Evolutionary conservation across 2,888 invertebrate genomes (phyloP).

Genomic region (Portevinia maculata): DNA sequence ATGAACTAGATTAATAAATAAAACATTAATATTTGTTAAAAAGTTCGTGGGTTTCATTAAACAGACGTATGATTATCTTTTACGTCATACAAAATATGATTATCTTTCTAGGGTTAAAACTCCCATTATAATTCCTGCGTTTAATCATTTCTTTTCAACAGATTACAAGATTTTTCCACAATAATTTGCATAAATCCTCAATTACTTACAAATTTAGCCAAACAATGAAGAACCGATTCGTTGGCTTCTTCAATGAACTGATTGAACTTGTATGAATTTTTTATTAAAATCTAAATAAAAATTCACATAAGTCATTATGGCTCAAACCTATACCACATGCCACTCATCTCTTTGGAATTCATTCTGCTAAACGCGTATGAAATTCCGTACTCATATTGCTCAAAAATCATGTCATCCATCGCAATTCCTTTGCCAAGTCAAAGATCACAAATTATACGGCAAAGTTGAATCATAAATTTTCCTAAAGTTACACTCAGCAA

Average conservation of each 20-base stretch:
- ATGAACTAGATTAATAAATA: too few species aligned
- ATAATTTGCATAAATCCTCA: not conserved
- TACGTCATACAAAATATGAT: too few species aligned
- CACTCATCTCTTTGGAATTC: not conserved
- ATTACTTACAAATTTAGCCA: not conserved
- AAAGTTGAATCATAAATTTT: slow-evolving; percentile 54
- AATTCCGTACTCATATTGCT: slow-evolving; percentile 36
- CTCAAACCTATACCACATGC: not conserved
- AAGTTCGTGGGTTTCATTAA: too few species aligned
- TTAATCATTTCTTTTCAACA: too few species aligned
- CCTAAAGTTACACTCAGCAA: slow-evolving; percentile 42
- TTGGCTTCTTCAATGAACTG: too few species aligned
- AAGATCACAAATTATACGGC: slow-evolving; percentile 61
- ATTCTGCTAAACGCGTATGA: not conserved
- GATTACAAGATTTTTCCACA: not conserved
- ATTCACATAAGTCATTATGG: not conserved
- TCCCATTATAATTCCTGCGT: too few species aligned
- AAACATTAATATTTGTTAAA: too few species aligned
- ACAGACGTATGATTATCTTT: too few species aligned
- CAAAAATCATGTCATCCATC: slow-evolving; percentile 48
- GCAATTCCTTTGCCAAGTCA: slow-evolving; percentile 35
- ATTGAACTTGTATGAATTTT: too few species aligned
- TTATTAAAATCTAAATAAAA: too few species aligned
- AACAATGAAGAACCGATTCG: not conserved
- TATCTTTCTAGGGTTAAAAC: too few species aligned